Evolutionary conservation across 2,113 vertebrate species (phyloP).

Genomic region (Xiphophorus hellerii): DNA sequence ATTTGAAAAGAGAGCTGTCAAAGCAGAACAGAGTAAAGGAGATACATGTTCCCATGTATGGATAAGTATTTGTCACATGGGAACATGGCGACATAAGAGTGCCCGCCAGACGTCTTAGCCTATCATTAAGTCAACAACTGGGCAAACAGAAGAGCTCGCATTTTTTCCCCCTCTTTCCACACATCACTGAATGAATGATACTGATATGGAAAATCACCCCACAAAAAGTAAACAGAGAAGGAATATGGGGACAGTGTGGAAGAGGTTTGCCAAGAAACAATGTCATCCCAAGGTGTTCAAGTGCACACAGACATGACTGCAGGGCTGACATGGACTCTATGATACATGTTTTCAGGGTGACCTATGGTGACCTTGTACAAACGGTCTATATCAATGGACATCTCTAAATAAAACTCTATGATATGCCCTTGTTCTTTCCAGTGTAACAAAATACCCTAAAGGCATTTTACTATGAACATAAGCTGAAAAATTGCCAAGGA

Average conservation of each 20-base stretch:
- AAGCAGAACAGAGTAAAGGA: slow-evolving; percentile 40
- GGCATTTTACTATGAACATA: not conserved
- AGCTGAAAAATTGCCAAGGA: slow-evolving; percentile 19
- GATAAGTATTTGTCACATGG: slow-evolving; percentile 78
- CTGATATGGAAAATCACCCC: slow-evolving; percentile 79
- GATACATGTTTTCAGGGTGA: slow-evolving; percentile 21
- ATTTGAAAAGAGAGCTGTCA: slow-evolving; percentile 71
- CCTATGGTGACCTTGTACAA: slow-evolving; percentile 41
- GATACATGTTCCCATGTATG: slow-evolving; percentile 59
- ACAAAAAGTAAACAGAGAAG: slow-evolving; percentile 77
- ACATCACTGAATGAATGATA: slow-evolving; percentile 70
- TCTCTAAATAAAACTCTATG: slow-evolving; percentile 34
- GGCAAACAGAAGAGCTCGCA: slow-evolving; percentile 72
- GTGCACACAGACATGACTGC: slow-evolving; percentile 40
- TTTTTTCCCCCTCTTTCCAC: slow-evolving; percentile 78
- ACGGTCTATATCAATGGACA: slow-evolving; percentile 26
- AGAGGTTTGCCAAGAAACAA: slow-evolving; percentile 76
- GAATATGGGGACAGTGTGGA: slow-evolving; percentile 64
- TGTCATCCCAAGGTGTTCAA: slow-evolving; percentile 79
- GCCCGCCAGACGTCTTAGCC: slow-evolving; percentile 75
- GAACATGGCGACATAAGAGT: slow-evolving; percentile 64
- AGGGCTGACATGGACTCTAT: slow-evolving; percentile 35
- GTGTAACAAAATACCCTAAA: not conserved
- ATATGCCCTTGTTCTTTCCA: slow-evolving; percentile 13
- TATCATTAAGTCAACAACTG: slow-evolving; percentile 84